Percentiles rank a stretch among this genome's conserved stretches.
Evolutionary conservation across 2,888 invertebrate genomes (phyloP).

Genomic region (Lathronympha strigana): DNA sequence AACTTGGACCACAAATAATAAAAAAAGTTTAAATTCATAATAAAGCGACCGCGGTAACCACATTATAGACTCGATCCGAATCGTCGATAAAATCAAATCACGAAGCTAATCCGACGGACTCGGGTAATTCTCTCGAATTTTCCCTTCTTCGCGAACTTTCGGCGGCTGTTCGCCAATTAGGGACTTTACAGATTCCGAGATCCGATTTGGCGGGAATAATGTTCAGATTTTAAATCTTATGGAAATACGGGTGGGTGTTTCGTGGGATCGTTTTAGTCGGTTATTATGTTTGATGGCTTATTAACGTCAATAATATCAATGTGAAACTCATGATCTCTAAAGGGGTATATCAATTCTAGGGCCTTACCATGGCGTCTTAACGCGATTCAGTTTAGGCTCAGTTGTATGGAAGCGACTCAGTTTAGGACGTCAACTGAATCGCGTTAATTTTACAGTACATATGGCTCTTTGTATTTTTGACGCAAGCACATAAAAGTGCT

Average conservation of each 20-base stretch:
- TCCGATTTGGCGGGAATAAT: slow-evolving; percentile 39
- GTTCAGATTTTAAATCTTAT: slow-evolving; percentile 33
- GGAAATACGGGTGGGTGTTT: slow-evolving; percentile 8
- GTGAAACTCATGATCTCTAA: background rate
- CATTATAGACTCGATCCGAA: slow-evolving; percentile 31
- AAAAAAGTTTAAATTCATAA: slow-evolving; percentile 14
- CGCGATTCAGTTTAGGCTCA: too few species aligned
- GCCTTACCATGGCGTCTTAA: too few species aligned
- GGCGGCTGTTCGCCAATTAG: slow-evolving; percentile 49
- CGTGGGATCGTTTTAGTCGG: background rate
- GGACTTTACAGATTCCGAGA: slow-evolving; percentile 53
- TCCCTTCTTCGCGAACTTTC: slow-evolving; percentile 42
- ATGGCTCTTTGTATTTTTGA: too few species aligned
- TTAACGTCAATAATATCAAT: too few species aligned
- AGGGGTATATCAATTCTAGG: too few species aligned
- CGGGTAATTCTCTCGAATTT: slow-evolving; percentile 43
- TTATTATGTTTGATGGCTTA: background rate
- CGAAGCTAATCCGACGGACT: slow-evolving; percentile 38
- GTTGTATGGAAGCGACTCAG: too few species aligned
- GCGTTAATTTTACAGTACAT: too few species aligned
- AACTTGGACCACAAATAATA: background rate
- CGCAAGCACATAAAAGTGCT: too few species aligned
- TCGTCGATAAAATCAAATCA: slow-evolving; percentile 44
- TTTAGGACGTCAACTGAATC: too few species aligned
- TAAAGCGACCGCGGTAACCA: slow-evolving; percentile 28